These are phyloP conservation scores for Plutella xylostella DNA, from an alignment of 2,888 invertebrate species.

Conservation along the genomic window DNA sequence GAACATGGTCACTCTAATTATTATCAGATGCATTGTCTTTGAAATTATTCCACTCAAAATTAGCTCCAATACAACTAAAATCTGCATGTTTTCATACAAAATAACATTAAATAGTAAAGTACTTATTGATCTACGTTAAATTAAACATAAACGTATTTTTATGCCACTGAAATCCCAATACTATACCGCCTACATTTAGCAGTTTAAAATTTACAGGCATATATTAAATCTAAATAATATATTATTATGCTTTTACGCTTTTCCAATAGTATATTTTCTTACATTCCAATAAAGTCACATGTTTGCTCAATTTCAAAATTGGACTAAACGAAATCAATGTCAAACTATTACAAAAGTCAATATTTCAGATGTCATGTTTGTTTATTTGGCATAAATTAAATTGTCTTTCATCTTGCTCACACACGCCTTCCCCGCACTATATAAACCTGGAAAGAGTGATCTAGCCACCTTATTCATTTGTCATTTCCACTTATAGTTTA, in stretches of 20 bases:
- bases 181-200: background rate
- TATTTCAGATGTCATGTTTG: background rate
- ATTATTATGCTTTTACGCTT: background rate
- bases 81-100: background rate
- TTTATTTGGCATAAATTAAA: background rate
- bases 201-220: background rate
- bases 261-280: no score
- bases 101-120: background rate
- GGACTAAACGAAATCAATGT: background rate
- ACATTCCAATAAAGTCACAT: background rate
- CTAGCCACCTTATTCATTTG: no score
- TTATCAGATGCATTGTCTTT: no score
- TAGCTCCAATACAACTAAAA: background rate
- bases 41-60: background rate
- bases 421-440: no score
- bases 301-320: background rate
- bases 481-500: no score
- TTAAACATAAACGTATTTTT: background rate
- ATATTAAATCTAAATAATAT: background rate
- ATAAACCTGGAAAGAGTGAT: no score
- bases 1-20: no score
- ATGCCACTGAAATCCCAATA: background rate
- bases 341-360: background rate
- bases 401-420: no score
- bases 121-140: background rate